Evolutionary conservation across 2,113 vertebrate genomes (phyloP).

Genomic region (Leucoraja erinaceus): DNA sequence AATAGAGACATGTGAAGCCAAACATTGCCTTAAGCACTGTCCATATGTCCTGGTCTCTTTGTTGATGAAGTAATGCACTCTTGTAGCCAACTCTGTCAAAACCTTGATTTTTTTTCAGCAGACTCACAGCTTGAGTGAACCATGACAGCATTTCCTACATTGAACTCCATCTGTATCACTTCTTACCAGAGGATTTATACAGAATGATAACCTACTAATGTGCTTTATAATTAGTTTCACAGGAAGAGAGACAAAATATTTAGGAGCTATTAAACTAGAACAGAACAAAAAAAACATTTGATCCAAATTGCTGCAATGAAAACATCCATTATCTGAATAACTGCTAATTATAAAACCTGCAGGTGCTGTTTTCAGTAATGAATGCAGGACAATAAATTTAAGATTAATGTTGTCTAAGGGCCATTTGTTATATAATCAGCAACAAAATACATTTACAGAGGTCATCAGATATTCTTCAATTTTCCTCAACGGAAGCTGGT

Average conservation of each 20-base stretch:
- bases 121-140: slow-evolving; percentile 19
- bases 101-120: background rate
- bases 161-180: slow-evolving; percentile 20
- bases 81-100: slow-evolving; percentile 11
- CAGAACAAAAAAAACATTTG: background rate
- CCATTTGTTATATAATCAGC: background rate
- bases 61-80: slow-evolving; percentile 23
- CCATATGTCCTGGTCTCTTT: slow-evolving; percentile 16
- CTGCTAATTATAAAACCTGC: background rate
- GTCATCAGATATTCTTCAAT: background rate
- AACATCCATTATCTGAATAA: slow-evolving; percentile 1
- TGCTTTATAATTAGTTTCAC: slow-evolving; percentile 10
- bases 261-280: slow-evolving; percentile 6
- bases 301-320: background rate
- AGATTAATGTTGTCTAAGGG: background rate
- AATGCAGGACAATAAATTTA: background rate
- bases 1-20: background rate
- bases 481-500: background rate
- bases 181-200: background rate
- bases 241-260: background rate
- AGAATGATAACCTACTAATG: slow-evolving; percentile 28
- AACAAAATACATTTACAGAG: background rate
- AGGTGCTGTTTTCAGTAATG: background rate
- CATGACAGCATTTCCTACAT: slow-evolving; percentile 4
- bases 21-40: slow-evolving; percentile 11